Evolutionary conservation across 2,113 vertebrate species (phyloP).

Genomic region (Grammomys dolichurus): DNA sequence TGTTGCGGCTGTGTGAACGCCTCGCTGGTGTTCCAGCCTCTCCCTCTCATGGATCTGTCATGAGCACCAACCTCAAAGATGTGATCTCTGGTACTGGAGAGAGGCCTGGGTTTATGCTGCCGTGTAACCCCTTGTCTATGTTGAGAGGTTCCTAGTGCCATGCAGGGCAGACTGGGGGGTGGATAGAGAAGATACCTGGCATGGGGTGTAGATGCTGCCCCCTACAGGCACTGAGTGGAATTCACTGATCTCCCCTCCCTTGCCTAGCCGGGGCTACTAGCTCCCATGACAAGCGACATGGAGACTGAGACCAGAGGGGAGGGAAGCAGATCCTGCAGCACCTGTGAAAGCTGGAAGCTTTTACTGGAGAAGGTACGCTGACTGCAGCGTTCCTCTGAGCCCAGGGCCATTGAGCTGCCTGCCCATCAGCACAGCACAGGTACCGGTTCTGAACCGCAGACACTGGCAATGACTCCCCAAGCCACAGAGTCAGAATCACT

Average conservation of each 20-base stretch:
- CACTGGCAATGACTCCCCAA: background rate
- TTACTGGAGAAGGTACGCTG: background rate
- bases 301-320: background rate
- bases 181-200: background rate
- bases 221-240: background rate
- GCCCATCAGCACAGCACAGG: accelerated
- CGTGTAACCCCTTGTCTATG: accelerated
- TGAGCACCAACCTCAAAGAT: too few relatives aligned
- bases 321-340: background rate
- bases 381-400: background rate
- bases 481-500: accelerated
- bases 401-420: background rate
- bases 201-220: background rate
- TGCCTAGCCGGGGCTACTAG: too few relatives aligned
- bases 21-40: accelerated
- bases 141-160: accelerated
- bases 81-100: too few relatives aligned
- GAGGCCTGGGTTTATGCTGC: background rate
- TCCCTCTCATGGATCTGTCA: accelerated
- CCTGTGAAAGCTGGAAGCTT: background rate
- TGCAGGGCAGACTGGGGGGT: accelerated
- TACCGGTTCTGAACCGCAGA: background rate
- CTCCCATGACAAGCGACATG: accelerated
- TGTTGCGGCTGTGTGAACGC: background rate
- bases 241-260: background rate